phyloP scores from a whole-genome alignment of 2,113 vertebrate genomes.

The Saguinus midas region DNA sequence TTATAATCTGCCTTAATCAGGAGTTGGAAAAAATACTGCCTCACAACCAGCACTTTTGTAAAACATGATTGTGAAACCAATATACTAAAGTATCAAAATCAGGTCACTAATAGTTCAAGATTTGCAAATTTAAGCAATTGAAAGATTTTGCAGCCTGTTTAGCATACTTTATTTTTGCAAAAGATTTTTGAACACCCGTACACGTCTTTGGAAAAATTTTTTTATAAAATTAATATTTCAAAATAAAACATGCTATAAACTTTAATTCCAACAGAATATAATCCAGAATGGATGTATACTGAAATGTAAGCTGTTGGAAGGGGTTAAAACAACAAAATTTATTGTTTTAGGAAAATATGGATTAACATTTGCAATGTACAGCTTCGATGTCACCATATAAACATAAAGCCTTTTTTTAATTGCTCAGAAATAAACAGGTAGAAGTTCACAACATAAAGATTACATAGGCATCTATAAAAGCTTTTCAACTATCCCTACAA shows the following conservation, averaged over 20 bases:
- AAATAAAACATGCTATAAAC: conserved; percentile 7
- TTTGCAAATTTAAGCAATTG: neutral
- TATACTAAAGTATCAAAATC: neutral
- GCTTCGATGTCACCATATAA: neutral
- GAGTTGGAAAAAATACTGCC: neutral
- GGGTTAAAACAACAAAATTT: neutral
- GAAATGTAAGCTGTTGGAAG: neutral
- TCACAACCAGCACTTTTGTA: neutral
- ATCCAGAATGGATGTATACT: neutral
- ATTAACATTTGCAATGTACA: neutral
- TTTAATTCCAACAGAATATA: neutral
- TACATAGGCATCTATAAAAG: conserved; percentile 54
- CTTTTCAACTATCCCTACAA: conserved; percentile 69
- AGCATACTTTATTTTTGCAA: neutral
- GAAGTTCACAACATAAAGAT: conserved; percentile 63
- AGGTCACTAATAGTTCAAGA: neutral
- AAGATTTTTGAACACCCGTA: neutral
- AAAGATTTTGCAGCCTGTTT: neutral
- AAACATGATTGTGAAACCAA: neutral
- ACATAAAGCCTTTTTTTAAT: neutral
- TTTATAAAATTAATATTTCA: neutral
- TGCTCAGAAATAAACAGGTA: neutral
- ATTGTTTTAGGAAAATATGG: neutral
- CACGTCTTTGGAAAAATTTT: neutral
- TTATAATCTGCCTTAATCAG: neutral